Evolutionary conservation across 2,797 vertebrate species (phyloP), one percentile per base, ranked within the genome.

Genomic region (Nannoperca obscura): DNA sequence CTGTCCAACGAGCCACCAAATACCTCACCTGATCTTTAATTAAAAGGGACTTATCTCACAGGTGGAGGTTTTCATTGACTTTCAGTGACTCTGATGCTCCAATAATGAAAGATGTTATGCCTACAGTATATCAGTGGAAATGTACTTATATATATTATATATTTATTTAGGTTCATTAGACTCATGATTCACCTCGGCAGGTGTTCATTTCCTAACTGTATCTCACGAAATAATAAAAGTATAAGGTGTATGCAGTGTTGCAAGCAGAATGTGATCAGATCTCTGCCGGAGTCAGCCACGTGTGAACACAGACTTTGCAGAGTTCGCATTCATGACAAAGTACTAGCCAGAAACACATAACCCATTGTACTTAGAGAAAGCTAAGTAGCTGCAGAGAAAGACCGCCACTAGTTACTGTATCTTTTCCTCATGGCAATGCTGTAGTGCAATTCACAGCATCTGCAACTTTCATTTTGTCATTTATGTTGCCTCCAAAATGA

Each of bases 31-130:
- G 32, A 49, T 63, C 44, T 30, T 14, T 53, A 61, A 58, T 17
- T 19, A 40, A 47, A 3, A 6, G 9, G n/a, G 4, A n/a, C 40
- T 72, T 79, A 82, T 89, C 84, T 86, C 83, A 89, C 62, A 30
- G 79, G 78, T 57, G 71, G 79, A 75, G 71, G 50, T 75, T 88
- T 80, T 60, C 82, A 74, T 7, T 60, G 59, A 70, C 67, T 83
- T 74, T 47, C 7, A 17, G 27, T 42, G 46, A 47, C 8, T 74
- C 20, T 38, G 24, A 47, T 59, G 5, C 5, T 71, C 22, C n/a
- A 42, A 34, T 5, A 10, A 38, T 36, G 4, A 54, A 46, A 69
- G 49, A 44, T 36, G 10, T 32, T 11, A 6, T 49, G 20, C 2
- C 20, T n/a, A n/a, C 22, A 24, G 34, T n/a, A 34, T 71, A 64